Evolutionary conservation across 1,140 invertebrate species (phyloP), one percentile per base, ranked within the genome.

Genomic region (Bombus cullumanus): DNA sequence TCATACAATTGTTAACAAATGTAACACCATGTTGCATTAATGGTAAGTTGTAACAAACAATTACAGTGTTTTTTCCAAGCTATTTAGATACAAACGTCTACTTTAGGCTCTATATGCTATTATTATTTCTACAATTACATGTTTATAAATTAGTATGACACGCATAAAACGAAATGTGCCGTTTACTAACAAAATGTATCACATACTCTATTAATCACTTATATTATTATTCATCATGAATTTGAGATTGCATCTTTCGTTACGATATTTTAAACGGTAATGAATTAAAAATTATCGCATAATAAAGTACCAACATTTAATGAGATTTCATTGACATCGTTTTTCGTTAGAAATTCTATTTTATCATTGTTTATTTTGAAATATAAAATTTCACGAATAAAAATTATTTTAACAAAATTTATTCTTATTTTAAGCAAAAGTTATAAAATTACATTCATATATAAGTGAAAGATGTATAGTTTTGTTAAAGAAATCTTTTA

Each of bases 11-110:
- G 3, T 69, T 47, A 71, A 71, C 57, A 77, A n/a, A 4, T 34
- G 8, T 39, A 57, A 47, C 8, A 37, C 34, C 5, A 1, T 53
- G 2, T 69, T 25, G 39, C 3, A 69, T 25, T 37, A 28, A 69
- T 75, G 6, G 4, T 57, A 57, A 1, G 28, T n/a, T n/a, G 12
- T 66, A 41, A 64, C 37, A 78, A 64, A 78, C 37, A 77, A 41
- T 78, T 22, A 71, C 28, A 9, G 9, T n/a, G 39, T 39, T 15
- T 43, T 66, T 34, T 13, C 1, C 39, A 39, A 80, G 64, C 34
- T 71, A 47, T 43, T 71, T 64, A 43, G 34, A 78, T 78, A 78
- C 8, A 64, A 80, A 80, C 25, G 18, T 25, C 34, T 80, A 57
- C 6, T 6, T 28, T 80, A 80, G 25, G 3, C 34, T 57, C 34